These are phyloP conservation scores for Cremastobaeus sp. DNA, from an alignment of 2,888 invertebrate species.

Conservation along the genomic window DNA sequence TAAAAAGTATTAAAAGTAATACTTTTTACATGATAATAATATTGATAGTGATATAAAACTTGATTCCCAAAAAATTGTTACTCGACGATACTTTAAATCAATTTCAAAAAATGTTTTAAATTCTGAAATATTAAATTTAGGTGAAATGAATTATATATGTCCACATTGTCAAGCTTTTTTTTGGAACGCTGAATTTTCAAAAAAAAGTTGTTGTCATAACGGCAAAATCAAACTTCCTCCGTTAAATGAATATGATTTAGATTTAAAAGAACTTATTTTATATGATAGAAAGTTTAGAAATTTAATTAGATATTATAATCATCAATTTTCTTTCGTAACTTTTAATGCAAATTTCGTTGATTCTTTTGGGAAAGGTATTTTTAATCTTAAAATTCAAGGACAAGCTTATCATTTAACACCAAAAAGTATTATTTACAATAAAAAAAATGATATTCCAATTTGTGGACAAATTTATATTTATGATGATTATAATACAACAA, in stretches of 20 bases:
- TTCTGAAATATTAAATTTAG: not conserved
- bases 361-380: not conserved
- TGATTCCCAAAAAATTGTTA: too few species aligned
- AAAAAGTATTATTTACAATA: not conserved
- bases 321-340: not conserved
- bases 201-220: not conserved
- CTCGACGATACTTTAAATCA: too few species aligned
- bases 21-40: too few species aligned
- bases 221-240: not conserved
- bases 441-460: not conserved
- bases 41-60: too few species aligned
- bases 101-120: too few species aligned
- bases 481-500: constrained; percentile 4
- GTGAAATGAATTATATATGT: not conserved
- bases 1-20: too few species aligned
- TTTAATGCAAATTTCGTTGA: constrained; percentile 1
- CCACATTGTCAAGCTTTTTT: not conserved
- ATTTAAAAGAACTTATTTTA: not conserved
- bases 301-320: constrained; percentile 1
- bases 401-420: not conserved
- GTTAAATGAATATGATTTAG: not conserved
- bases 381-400: constrained; percentile 12
- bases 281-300: not conserved
- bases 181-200: constrained; percentile 1
- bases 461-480: constrained; percentile 7